A percentile compares a stretch with the other conserved stretches of the same genome.
Evolutionary conservation across 2,888 invertebrate species (phyloP).

Genomic region (Cataglyphis altisquamis): DNA sequence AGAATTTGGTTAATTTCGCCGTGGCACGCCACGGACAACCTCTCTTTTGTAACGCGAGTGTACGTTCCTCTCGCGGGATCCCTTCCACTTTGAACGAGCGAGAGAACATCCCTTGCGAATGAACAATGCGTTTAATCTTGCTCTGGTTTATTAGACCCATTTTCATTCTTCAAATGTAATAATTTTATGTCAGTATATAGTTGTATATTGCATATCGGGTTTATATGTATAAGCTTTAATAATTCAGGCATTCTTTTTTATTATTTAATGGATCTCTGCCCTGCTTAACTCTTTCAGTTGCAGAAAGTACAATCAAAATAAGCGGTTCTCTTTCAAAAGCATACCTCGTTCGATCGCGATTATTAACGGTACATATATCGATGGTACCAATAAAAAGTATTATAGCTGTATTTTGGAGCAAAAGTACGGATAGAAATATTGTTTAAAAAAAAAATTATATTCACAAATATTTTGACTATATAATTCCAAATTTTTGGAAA

Average conservation of each 20-base stretch:
- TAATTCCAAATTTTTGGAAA: neutral
- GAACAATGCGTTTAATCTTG: slow-evolving; percentile 2
- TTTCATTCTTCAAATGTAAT: neutral
- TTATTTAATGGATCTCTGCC: neutral
- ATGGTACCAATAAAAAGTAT: neutral
- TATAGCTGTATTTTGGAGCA: neutral
- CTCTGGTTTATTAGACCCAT: neutral
- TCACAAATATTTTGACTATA: neutral
- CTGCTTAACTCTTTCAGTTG: neutral
- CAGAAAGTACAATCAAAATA: neutral
- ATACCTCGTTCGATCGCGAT: neutral
- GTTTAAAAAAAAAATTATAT: neutral
- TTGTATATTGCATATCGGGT: neutral
- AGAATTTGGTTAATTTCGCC: slow-evolving; percentile 54
- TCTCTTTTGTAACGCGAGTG: slow-evolving; percentile 45
- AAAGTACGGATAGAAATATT: neutral
- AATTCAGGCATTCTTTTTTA: neutral
- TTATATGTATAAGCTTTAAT: neutral
- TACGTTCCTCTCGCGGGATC: slow-evolving; percentile 28
- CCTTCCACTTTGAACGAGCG: neutral
- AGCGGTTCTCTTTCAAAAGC: neutral
- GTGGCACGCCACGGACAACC: slow-evolving; percentile 44
- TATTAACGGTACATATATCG: neutral
- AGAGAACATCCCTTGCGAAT: neutral
- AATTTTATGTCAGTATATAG: neutral